Evolutionary conservation across 2,113 vertebrate species (phyloP).

Genomic region (Coptodon rendalli): DNA sequence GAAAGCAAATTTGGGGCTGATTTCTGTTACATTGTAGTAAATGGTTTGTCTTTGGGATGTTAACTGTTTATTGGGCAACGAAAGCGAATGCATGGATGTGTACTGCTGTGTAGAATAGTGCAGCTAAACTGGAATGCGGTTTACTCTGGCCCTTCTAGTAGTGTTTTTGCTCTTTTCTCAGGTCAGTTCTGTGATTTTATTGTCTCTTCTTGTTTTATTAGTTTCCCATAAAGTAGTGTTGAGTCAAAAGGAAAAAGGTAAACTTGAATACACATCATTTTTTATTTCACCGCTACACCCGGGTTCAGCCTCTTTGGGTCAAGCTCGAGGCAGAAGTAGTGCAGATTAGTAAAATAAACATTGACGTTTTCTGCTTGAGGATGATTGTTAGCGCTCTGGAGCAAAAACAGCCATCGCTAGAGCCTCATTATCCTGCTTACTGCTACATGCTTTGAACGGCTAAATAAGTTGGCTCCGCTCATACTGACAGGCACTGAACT

Average conservation of each 20-base stretch:
- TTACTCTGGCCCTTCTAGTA: background rate
- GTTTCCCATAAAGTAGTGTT: background rate
- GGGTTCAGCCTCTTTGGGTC: background rate
- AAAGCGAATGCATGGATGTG: background rate
- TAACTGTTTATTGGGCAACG: background rate
- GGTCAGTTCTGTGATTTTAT: background rate
- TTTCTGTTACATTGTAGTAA: background rate
- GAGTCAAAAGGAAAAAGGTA: background rate
- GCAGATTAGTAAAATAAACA: constrained; percentile 9
- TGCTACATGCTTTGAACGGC: constrained; percentile 1
- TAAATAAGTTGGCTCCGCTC: background rate
- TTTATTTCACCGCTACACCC: background rate
- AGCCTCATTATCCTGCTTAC: constrained; percentile 45
- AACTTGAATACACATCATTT: background rate
- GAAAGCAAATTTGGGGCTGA: background rate
- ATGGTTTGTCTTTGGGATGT: background rate
- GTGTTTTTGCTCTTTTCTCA: background rate
- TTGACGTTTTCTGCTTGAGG: constrained; percentile 18
- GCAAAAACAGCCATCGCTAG: constrained; percentile 4
- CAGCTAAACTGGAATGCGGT: background rate
- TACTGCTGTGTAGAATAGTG: background rate
- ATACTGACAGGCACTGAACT: background rate
- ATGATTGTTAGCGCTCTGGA: constrained; percentile 14
- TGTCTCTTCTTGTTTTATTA: background rate
- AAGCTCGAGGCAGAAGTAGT: background rate